These are phyloP conservation scores for Pseudorasbora parva DNA, from an alignment of 2,113 vertebrate genomes.

Conservation along the genomic window DNA sequence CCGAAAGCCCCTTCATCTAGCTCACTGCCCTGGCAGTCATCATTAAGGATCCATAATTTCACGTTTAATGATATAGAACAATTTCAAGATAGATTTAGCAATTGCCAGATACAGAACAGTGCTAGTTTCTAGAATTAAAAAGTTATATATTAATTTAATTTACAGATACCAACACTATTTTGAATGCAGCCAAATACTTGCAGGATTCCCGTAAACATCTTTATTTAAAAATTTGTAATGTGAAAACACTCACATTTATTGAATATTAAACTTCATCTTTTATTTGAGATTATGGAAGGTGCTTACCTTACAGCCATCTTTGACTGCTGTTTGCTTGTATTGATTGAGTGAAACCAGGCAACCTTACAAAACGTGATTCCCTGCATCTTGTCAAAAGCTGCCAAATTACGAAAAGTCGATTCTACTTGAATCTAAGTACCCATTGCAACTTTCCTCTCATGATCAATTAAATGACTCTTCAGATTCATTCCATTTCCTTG, in stretches of 20 bases:
- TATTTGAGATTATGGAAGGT: neutral
- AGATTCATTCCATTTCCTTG: conserved; percentile 23
- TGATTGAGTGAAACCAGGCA: conserved; percentile 68
- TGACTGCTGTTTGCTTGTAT: conserved; percentile 51
- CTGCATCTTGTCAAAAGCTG: conserved; percentile 48
- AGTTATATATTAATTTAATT: neutral
- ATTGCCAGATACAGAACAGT: neutral
- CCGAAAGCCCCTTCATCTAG: neutral
- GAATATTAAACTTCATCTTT: neutral
- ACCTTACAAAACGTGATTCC: conserved; percentile 56
- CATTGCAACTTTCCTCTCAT: conserved; percentile 25
- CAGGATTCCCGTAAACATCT: neutral
- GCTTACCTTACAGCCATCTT: neutral
- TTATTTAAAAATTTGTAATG: neutral
- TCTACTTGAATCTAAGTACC: conserved; percentile 67
- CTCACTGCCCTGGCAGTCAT: neutral
- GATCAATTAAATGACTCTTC: conserved; percentile 59
- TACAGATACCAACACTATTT: neutral
- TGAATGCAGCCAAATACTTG: neutral
- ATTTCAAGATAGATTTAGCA: neutral
- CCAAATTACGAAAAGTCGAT: conserved; percentile 66
- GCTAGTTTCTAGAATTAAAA: neutral
- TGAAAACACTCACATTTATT: neutral
- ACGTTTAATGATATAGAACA: neutral
- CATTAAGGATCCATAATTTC: neutral